Evolutionary conservation across 2,113 vertebrate genomes (phyloP).

Genomic region (Plecturocebus donacophilus): DNA sequence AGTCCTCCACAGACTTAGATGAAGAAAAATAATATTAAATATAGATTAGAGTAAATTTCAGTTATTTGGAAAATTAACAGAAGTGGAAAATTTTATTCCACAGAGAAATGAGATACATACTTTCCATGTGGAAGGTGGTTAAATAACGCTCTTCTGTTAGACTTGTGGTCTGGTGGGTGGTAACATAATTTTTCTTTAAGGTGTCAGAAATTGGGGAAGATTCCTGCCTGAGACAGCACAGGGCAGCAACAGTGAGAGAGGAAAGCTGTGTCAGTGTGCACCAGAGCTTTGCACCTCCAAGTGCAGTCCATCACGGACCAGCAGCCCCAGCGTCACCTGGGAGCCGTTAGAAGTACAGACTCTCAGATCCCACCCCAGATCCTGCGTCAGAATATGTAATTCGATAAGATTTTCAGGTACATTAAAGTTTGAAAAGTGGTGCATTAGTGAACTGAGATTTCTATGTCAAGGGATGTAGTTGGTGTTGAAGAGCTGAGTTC

Average conservation of each 20-base stretch:
- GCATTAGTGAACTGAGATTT: background rate
- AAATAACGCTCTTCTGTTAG: background rate
- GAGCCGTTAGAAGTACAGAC: background rate
- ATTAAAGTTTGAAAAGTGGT: background rate
- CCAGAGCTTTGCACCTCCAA: background rate
- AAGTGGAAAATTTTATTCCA: background rate
- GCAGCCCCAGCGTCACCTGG: background rate
- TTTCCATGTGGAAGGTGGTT: background rate
- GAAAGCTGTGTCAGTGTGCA: background rate
- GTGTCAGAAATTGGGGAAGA: background rate
- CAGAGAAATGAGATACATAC: background rate
- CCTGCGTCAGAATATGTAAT: background rate
- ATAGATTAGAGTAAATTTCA: conserved; percentile 14
- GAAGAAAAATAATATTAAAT: background rate
- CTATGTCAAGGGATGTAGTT: background rate
- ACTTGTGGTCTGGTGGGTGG: background rate
- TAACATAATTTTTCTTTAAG: background rate
- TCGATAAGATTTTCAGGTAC: background rate
- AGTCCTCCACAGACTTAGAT: background rate
- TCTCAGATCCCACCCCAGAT: background rate
- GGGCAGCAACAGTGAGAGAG: background rate
- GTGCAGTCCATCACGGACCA: background rate
- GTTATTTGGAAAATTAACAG: conserved; percentile 1
- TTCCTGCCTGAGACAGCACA: background rate
- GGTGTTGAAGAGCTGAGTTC: background rate